Evolutionary conservation across 1,140 invertebrate genomes (phyloP).

Genomic region (Contarinia nasturtii): DNA sequence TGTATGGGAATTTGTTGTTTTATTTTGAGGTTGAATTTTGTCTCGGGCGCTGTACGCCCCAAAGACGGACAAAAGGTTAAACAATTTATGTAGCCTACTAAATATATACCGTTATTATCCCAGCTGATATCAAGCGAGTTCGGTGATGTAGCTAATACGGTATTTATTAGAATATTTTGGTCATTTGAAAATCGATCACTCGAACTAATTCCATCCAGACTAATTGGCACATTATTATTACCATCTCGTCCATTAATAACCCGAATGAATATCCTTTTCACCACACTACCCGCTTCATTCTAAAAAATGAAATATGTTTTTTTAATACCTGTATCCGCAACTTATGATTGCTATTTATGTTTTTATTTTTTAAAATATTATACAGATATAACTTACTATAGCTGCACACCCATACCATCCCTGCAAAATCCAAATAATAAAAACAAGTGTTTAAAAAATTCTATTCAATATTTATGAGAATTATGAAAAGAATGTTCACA

Average conservation of each 20-base stretch:
- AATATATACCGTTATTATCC: conserved; percentile 33
- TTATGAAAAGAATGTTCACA: too few species aligned
- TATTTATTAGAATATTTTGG: conserved; percentile 24
- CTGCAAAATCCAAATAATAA: neutral
- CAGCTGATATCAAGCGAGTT: conserved; percentile 53
- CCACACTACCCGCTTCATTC: conserved; percentile 2
- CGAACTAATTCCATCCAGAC: neutral
- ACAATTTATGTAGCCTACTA: too few species aligned
- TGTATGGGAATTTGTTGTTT: too few species aligned
- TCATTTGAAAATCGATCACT: neutral
- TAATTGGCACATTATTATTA: neutral
- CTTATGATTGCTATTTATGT: too few species aligned
- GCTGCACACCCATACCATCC: conserved; percentile 5
- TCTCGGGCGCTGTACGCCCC: too few species aligned
- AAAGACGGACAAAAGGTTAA: too few species aligned
- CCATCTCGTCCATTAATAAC: neutral
- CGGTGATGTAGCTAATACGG: conserved; percentile 33
- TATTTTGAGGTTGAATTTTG: too few species aligned
- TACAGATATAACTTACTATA: too few species aligned
- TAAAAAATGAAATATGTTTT: too few species aligned
- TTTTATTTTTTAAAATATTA: too few species aligned
- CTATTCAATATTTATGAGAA: neutral
- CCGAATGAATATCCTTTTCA: conserved; percentile 1
- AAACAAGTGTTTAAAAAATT: neutral
- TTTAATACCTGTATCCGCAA: too few species aligned